phyloP scores from a whole-genome alignment of 2,113 vertebrate species.

The Cebus imitator region DNA sequence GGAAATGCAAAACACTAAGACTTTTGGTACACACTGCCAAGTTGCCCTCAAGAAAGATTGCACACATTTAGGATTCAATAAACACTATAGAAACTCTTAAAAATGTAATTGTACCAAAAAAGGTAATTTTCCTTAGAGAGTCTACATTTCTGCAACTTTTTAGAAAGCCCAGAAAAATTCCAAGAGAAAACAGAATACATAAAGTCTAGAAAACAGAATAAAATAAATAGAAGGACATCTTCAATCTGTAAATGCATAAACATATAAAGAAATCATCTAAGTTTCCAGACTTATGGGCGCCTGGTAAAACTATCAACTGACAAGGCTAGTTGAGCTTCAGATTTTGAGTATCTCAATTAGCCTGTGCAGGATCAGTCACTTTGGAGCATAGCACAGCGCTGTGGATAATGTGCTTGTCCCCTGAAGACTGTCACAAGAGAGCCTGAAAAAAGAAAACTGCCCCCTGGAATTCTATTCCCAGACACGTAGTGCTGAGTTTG shows the following conservation, averaged over 20 bases:
- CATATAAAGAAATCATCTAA: neutral
- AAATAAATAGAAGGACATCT: neutral
- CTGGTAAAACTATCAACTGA: neutral
- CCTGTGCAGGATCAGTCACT: neutral
- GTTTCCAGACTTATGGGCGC: neutral
- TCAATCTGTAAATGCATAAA: neutral
- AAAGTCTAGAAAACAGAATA: neutral
- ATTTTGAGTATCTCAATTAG: neutral
- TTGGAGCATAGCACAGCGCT: neutral
- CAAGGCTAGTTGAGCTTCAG: neutral
- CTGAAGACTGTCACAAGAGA: neutral
- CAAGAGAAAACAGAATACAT: neutral
- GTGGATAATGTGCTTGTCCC: neutral
- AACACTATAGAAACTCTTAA: neutral
- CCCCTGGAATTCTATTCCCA: neutral
- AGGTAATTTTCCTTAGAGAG: neutral
- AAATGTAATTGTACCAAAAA: constrained; percentile 15
- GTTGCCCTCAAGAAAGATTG: neutral
- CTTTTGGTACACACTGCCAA: neutral
- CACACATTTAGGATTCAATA: neutral
- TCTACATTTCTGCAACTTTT: neutral
- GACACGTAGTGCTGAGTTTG: neutral
- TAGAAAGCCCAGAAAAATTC: neutral
- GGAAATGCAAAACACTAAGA: neutral
- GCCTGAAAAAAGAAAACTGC: neutral